Conservation (phyloP, 1,140 invertebrate genomes). For the Drosophila pallidifrons region DNA sequence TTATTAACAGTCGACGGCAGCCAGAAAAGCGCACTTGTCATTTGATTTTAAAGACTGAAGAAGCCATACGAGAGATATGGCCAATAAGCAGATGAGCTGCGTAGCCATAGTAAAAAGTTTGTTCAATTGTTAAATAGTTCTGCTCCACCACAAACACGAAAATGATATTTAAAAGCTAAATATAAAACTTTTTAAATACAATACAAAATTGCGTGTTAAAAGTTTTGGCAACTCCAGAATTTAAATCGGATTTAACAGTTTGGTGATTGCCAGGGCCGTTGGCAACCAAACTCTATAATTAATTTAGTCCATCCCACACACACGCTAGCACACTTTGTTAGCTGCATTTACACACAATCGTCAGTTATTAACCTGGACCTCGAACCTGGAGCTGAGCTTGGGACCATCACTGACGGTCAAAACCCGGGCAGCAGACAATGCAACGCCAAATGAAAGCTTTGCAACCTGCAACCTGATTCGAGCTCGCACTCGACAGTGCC, state of each 20-base stretch:
- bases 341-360: conserved; percentile 24
- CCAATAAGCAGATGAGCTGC: neutral
- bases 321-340: neutral
- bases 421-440: conserved; percentile 45
- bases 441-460: conserved; percentile 43
- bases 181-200: conserved; percentile 1
- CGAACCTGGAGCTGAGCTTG: neutral
- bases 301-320: conserved; percentile 22
- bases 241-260: conserved; percentile 37
- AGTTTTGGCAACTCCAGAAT: neutral
- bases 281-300: conserved; percentile 46
- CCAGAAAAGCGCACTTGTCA: conserved; percentile 31
- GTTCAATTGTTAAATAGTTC: too few relatives aligned
- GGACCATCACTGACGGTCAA: conserved; percentile 4
- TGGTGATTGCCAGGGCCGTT: conserved; percentile 18
- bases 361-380: conserved; percentile 44
- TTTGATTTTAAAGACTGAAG: conserved; percentile 5
- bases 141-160: too few relatives aligned
- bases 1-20: conserved; percentile 48
- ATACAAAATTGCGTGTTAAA: neutral
- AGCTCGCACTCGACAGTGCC: conserved; percentile 14
- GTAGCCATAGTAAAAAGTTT: too few relatives aligned
- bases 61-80: neutral
- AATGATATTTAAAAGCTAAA: neutral
- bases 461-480: conserved; percentile 32